Evolutionary conservation across 2,888 invertebrate species (phyloP), one percentile per base, ranked within the genome.

Genomic region (Aporophyla nigra): DNA sequence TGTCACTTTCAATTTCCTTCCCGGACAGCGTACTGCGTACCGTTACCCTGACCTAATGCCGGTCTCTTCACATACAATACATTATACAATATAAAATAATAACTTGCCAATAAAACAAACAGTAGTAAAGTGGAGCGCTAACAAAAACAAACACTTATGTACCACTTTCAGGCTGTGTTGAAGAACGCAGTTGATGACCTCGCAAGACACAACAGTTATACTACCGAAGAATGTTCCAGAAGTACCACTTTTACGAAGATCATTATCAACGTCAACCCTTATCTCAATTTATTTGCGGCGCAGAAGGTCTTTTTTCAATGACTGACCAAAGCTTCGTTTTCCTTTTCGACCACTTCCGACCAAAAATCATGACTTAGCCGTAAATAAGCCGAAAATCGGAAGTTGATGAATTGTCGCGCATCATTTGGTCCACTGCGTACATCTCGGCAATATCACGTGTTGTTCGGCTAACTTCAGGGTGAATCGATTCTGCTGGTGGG

Each of bases 141-240:
- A 78, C 56, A 71, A 74, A 68, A 74, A 79, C 75, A 82, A 83
- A 84, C 61, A 83, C 27, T 51, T 9, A 16, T 62, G 83, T 56
- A 83, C 51, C 46, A 83, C 80, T 84, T 83, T 80, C 73, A 69
- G 71, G 43, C 62, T 51, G 4, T 33, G 24, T 19, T 43, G 77
- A 84, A 84, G 83, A 77, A 84, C 84, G 62, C 84, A 74, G 58
- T 5, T 74, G 51, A 68, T 27, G 71, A 67, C 83, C 81, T 84
- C 77, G 76, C 56, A 33, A 76, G 67, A 65, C 72, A 56, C 24
- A 56, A 19, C 27, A 27, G 4, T 10, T 54, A 33, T 46, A 76
- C 53, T 43, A 5, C 7, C 1, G 10, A 33, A 70, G 2, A 53
- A 59, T 27, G 21, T 5, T 51, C 24, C 67, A 84, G 83, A 80